Evolutionary conservation across 1,140 invertebrate species (phyloP), one percentile per base, ranked within the genome.

Genomic region (Philopotamus ludificatus): DNA sequence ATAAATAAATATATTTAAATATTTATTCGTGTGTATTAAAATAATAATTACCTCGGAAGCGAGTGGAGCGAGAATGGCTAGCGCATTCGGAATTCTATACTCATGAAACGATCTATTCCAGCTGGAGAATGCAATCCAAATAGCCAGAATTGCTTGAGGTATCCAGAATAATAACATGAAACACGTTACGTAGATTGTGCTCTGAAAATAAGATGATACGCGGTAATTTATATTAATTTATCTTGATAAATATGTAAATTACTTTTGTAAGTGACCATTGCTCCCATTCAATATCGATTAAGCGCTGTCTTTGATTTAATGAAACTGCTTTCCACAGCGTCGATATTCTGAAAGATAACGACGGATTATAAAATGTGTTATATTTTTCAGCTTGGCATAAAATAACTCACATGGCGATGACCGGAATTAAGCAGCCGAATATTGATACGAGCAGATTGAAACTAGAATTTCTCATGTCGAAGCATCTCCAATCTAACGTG

Each of bases 91-190:
- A 0, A 78, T 75, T 20, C 42, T 45, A 10, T 9, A 76, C 73
- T 4, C 73, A 73, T 63, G 75, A 70, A 51, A 15, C 73, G 23
- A 20, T 78, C 62, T 21, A 74, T 55, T 22, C 9, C 39, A 62
- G 20, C 65, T 65, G 3, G 39, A 53, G 12, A 65, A 15, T 73
- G 75, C 77, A 60, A 79, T 75, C 75, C 76, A 81, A 12, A 73
- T 73, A 2, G 73, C 71, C 55, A 79, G 59, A 15, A 82, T 55
- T 0, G 73, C 77, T 4, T 77, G 74, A 1, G 80, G 80, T 3
- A 77, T 73, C 80, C 80, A 82, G 22, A 82, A 66, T 10, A 77
- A 72, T 60, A 80, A 69, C 12, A 78, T 78, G 15, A 73, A 65
- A 7, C 76, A 67, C n/a, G 73, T 73, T 3, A 79, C 26, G 12